A percentile compares a stretch with the other conserved stretches of the same genome.
phyloP scores from a whole-genome alignment of 2,113 vertebrate species.

The Bufo bufo region DNA sequence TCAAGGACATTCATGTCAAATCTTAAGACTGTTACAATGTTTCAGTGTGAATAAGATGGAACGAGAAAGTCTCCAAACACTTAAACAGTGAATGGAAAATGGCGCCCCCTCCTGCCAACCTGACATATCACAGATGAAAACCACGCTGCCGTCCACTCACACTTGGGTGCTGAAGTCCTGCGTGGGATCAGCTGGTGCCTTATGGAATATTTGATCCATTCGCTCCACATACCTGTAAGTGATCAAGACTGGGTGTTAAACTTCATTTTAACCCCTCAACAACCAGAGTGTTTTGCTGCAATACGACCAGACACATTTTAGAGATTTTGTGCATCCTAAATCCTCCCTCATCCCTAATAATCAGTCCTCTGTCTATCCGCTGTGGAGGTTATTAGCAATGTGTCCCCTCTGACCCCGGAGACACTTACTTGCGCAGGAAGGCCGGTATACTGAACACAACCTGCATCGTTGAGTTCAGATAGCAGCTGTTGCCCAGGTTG shows the following conservation, averaged over 20 bases:
- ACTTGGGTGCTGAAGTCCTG: slow-evolving; percentile 99
- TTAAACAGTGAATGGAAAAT: background rate
- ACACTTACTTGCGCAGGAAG: slow-evolving; percentile 95
- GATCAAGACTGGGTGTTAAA: background rate
- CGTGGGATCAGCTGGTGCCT: slow-evolving; percentile 88
- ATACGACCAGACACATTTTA: too few relatives aligned
- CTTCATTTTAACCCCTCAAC: background rate
- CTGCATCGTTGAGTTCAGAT: slow-evolving; percentile 99
- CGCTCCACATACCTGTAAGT: slow-evolving; percentile 89
- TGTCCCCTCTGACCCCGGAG: background rate
- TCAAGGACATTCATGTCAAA: background rate
- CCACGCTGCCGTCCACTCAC: slow-evolving; percentile 72
- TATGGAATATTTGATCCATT: slow-evolving; percentile 93
- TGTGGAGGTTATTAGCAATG: background rate
- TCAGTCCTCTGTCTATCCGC: background rate
- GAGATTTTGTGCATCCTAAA: too few relatives aligned
- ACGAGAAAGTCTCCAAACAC: background rate
- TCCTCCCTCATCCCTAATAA: background rate
- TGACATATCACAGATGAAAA: background rate
- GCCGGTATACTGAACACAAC: slow-evolving; percentile 98
- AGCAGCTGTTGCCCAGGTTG: slow-evolving; percentile 99
- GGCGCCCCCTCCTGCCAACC: background rate
- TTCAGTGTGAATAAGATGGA: too few relatives aligned
- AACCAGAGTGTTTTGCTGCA: too few relatives aligned
- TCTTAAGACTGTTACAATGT: background rate